These are phyloP conservation scores for Vandiemenella viatica DNA, from an alignment of 2,888 invertebrate species.

Conservation along the genomic window DNA sequence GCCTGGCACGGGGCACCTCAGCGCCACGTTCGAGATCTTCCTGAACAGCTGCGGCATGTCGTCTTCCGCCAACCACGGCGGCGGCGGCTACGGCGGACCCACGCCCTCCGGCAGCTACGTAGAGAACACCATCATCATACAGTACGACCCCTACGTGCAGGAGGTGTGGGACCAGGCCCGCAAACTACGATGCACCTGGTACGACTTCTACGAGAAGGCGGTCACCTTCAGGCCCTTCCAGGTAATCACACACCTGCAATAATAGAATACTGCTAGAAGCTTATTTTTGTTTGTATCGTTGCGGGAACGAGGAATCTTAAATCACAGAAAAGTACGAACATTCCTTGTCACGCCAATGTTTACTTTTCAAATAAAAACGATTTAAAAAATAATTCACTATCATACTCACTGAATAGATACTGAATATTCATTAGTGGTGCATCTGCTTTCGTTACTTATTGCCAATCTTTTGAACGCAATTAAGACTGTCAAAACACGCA, in stretches of 20 bases:
- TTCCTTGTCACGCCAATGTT: too few relatives aligned
- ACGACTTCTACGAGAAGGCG: slow-evolving; percentile 89
- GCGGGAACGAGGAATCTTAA: too few relatives aligned
- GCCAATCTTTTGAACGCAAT: too few relatives aligned
- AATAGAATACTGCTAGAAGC: neutral
- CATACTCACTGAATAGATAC: too few relatives aligned
- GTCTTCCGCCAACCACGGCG: slow-evolving; percentile 79
- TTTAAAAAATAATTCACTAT: too few relatives aligned
- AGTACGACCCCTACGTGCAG: slow-evolving; percentile 88
- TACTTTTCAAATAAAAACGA: too few relatives aligned
- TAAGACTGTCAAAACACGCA: too few relatives aligned
- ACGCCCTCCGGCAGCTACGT: slow-evolving; percentile 87
- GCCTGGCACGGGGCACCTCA: slow-evolving; percentile 78
- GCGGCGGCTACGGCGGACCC: slow-evolving; percentile 59
- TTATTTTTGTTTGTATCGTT: neutral
- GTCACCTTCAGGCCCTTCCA: slow-evolving; percentile 91
- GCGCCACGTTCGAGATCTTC: slow-evolving; percentile 86
- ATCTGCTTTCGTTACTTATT: too few relatives aligned
- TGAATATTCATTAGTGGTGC: too few relatives aligned
- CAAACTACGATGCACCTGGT: slow-evolving; percentile 86
- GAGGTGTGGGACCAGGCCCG: slow-evolving; percentile 93
- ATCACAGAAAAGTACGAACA: too few relatives aligned
- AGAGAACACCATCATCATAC: slow-evolving; percentile 87
- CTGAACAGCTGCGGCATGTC: slow-evolving; percentile 88
- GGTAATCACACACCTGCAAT: neutral